Percentiles rank a stretch among this genome's conserved stretches.
Conservation (phyloP, 2,113 vertebrate species). For the Toxostoma redivivum region DNA sequence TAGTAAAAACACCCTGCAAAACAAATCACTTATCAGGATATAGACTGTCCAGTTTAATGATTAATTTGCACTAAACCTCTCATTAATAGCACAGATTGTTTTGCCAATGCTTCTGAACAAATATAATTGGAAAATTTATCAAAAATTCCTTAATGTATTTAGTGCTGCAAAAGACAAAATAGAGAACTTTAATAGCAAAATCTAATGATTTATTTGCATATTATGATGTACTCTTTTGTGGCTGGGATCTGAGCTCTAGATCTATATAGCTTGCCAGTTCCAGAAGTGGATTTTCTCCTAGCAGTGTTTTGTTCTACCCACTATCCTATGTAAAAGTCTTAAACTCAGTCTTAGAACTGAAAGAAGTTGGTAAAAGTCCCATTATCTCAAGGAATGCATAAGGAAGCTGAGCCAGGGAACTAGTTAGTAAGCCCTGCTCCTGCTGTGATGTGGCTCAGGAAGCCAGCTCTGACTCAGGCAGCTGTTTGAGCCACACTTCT, state of each 20-base stretch:
- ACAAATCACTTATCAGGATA: not conserved
- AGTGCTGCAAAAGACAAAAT: slow-evolving; percentile 8
- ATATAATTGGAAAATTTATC: slow-evolving; percentile 60
- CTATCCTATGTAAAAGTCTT: not conserved
- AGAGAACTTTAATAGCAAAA: not conserved
- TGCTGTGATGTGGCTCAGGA: not conserved
- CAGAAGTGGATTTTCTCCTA: not conserved
- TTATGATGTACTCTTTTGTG: not conserved
- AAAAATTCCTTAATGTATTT: slow-evolving; percentile 43
- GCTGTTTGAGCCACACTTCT: accelerated
- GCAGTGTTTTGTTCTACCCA: not conserved
- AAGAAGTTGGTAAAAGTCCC: not conserved
- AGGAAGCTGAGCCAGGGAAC: not conserved
- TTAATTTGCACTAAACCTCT: slow-evolving; percentile 49
- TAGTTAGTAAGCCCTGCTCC: not conserved
- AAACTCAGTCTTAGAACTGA: not conserved
- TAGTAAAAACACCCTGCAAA: slow-evolving; percentile 8
- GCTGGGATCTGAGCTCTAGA: not conserved
- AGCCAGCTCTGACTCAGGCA: not conserved
- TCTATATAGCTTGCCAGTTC: not conserved
- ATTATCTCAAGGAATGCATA: not conserved
- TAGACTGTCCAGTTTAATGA: slow-evolving; percentile 13
- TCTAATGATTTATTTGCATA: slow-evolving; percentile 13
- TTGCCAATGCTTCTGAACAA: slow-evolving; percentile 47
- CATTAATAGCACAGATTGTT: slow-evolving; percentile 61